phyloP scores from a whole-genome alignment of 2,888 invertebrate genomes.

The Plusia festucae region DNA sequence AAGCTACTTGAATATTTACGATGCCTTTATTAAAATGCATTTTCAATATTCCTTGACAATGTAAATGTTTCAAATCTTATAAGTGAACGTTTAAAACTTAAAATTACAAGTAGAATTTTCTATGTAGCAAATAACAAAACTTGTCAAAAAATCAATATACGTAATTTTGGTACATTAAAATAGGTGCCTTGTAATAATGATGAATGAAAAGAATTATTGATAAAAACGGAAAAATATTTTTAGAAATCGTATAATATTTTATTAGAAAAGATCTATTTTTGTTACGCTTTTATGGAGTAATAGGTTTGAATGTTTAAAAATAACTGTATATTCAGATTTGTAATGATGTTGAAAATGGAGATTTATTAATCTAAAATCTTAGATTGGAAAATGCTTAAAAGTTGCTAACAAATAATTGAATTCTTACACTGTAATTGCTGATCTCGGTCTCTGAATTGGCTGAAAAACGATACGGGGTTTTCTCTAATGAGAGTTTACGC shows the following conservation, averaged over 20 bases:
- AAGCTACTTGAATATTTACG: slow-evolving; percentile 52
- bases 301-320: slow-evolving; percentile 69
- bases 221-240: slow-evolving; percentile 76
- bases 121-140: slow-evolving; percentile 61
- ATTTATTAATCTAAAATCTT: slow-evolving; percentile 1
- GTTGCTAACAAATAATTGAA: too few species aligned
- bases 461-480: too few species aligned
- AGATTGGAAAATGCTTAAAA: too few species aligned
- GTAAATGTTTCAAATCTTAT: background rate
- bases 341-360: slow-evolving; percentile 35
- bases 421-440: too few species aligned
- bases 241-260: slow-evolving; percentile 78
- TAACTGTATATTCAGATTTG: slow-evolving; percentile 41
- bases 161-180: slow-evolving; percentile 82
- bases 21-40: slow-evolving; percentile 38
- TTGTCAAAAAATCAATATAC: slow-evolving; percentile 75
- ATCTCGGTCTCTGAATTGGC: too few species aligned
- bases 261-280: slow-evolving; percentile 85
- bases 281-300: slow-evolving; percentile 83
- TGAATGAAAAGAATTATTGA: slow-evolving; percentile 73
- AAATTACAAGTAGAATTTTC: slow-evolving; percentile 48
- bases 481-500: too few species aligned
- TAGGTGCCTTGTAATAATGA: slow-evolving; percentile 80
- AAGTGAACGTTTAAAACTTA: slow-evolving; percentile 5
- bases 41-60: background rate